A percentile compares a stretch with the other conserved stretches of the same genome.
phyloP scores from a whole-genome alignment of 2,797 vertebrate genomes.

The Anableps anableps region DNA sequence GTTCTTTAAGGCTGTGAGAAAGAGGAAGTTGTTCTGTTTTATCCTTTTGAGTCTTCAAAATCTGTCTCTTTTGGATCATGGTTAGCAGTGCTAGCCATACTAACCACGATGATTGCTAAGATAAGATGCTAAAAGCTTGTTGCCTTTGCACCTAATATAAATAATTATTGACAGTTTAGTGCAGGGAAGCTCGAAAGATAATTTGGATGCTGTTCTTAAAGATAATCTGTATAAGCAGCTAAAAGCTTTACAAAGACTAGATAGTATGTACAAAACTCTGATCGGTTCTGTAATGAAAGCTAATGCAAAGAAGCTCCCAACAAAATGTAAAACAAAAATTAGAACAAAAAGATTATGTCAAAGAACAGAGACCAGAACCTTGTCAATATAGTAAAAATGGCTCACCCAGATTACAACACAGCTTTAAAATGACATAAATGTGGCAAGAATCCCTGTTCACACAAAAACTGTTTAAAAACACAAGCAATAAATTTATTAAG shows the following conservation, averaged over 20 bases:
- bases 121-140: background rate
- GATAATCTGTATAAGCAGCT: too few species aligned
- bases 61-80: background rate
- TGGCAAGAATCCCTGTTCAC: background rate
- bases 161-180: background rate
- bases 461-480: background rate
- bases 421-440: background rate
- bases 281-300: too few species aligned
- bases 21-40: background rate
- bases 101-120: background rate
- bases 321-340: too few species aligned
- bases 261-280: background rate
- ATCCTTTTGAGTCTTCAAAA: background rate
- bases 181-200: background rate
- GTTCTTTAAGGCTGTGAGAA: background rate
- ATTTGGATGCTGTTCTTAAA: too few species aligned
- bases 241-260: too few species aligned
- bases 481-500: background rate
- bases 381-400: background rate
- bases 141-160: background rate
- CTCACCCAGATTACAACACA: too few species aligned
- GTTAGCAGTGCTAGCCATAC: background rate
- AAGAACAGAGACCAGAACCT: background rate
- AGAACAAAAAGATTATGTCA: too few species aligned
- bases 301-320: too few species aligned